These are phyloP conservation scores for Neodon shergylaensis DNA, from an alignment of 2,113 vertebrate genomes.

Conservation along the genomic window DNA sequence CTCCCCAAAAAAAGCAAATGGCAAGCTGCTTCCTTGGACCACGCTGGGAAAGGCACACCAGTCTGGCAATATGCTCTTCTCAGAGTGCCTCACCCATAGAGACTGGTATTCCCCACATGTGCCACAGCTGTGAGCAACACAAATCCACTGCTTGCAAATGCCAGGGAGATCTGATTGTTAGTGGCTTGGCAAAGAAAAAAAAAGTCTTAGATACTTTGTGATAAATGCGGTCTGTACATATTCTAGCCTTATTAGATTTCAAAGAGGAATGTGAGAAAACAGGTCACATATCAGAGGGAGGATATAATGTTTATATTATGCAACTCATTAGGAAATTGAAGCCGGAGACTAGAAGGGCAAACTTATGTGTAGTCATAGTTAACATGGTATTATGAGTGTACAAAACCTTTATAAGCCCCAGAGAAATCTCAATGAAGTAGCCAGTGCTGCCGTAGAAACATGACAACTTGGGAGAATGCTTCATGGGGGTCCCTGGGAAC, in stretches of 20 bases:
- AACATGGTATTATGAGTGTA: neutral
- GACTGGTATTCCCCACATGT: neutral
- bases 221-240: constrained; percentile 1
- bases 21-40: neutral
- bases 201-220: constrained; percentile 1
- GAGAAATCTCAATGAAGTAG: neutral
- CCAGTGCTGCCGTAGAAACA: neutral
- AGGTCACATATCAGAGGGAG: constrained; percentile 1
- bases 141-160: neutral
- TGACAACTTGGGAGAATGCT: neutral
- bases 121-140: neutral
- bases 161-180: constrained; percentile 16
- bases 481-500: neutral
- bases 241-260: constrained; percentile 53
- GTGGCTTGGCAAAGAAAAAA: constrained; percentile 18
- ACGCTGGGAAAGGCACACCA: neutral
- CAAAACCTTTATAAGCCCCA: neutral
- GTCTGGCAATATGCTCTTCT: neutral
- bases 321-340: constrained; percentile 35
- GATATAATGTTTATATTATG: constrained; percentile 44
- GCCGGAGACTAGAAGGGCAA: constrained; percentile 17
- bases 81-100: neutral
- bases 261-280: constrained; percentile 16
- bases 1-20: neutral
- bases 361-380: constrained; percentile 5